Conservation (phyloP, 2,888 invertebrate genomes). For the Drosophila melanosoma region DNA sequence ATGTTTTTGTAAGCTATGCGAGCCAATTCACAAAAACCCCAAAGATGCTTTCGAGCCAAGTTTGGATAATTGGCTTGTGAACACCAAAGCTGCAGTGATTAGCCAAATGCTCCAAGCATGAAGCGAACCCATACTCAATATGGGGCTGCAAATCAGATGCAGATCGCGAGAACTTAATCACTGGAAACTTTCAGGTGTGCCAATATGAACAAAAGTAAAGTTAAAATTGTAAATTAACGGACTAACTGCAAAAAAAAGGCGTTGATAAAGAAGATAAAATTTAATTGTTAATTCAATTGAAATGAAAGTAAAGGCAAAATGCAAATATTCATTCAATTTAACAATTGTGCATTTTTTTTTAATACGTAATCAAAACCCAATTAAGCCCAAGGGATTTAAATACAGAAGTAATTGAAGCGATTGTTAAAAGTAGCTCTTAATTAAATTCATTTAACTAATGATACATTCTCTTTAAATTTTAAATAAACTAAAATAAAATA, state of each 20-base stretch:
- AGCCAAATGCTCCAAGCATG: constrained; percentile 51
- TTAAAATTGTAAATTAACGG: not conserved
- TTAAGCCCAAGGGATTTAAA: not conserved
- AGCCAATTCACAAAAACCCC: constrained; percentile 19
- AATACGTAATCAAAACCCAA: not conserved
- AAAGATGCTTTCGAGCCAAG: constrained; percentile 31
- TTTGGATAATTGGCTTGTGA: constrained; percentile 41
- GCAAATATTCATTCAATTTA: not conserved
- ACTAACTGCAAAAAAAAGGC: not conserved
- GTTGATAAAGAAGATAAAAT: not conserved
- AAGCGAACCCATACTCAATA: not conserved
- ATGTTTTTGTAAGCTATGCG: constrained; percentile 46
- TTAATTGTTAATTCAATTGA: not conserved
- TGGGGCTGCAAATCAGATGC: not conserved
- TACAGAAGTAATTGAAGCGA: not conserved
- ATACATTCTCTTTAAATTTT: not conserved
- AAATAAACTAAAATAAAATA: not conserved
- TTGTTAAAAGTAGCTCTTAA: not conserved
- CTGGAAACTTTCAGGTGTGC: constrained; percentile 11
- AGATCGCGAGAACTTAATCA: constrained; percentile 41
- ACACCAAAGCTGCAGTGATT: constrained; percentile 58
- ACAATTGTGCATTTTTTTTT: not conserved
- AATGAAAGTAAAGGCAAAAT: not conserved
- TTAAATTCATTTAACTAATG: not conserved
- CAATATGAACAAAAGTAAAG: not conserved